phyloP scores from a whole-genome alignment of 2,113 vertebrate genomes.

The Chaetodon trifascialis region DNA sequence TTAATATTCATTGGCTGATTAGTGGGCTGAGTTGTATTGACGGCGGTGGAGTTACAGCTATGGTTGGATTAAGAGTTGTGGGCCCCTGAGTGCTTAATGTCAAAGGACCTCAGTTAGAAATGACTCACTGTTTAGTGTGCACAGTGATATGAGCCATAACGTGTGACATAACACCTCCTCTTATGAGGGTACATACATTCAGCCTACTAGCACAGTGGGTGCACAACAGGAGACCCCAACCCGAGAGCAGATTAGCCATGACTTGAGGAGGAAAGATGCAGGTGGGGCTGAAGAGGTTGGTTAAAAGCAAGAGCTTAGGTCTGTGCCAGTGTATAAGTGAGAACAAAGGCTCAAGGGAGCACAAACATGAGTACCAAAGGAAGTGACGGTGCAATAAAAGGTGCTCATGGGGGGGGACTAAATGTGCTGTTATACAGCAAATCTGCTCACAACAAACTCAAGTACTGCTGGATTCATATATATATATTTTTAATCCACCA shows the following conservation, averaged over 20 bases:
- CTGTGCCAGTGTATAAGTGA: neutral
- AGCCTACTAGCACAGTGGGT: neutral
- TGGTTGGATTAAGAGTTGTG: neutral
- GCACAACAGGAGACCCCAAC: neutral
- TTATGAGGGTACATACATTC: neutral
- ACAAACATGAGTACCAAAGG: neutral
- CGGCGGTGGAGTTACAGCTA: neutral
- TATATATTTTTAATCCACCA: neutral
- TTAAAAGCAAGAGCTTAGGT: conserved; percentile 6
- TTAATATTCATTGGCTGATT: neutral
- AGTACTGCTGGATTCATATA: no score
- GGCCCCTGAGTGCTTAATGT: neutral
- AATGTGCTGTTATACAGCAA: conserved; percentile 9
- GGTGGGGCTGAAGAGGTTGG: neutral
- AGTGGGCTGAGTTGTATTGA: neutral
- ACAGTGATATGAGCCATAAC: neutral
- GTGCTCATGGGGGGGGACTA: neutral
- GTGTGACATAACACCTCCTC: neutral
- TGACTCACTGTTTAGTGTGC: neutral
- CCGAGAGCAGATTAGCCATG: no score
- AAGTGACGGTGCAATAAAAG: conserved; percentile 9
- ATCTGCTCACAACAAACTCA: neutral
- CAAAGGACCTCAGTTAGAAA: neutral
- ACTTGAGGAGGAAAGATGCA: neutral
- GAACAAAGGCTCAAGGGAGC: conserved; percentile 24